Evolutionary conservation across 2,797 vertebrate species (phyloP).

Genomic region (Ctenopoma kingsleyae): DNA sequence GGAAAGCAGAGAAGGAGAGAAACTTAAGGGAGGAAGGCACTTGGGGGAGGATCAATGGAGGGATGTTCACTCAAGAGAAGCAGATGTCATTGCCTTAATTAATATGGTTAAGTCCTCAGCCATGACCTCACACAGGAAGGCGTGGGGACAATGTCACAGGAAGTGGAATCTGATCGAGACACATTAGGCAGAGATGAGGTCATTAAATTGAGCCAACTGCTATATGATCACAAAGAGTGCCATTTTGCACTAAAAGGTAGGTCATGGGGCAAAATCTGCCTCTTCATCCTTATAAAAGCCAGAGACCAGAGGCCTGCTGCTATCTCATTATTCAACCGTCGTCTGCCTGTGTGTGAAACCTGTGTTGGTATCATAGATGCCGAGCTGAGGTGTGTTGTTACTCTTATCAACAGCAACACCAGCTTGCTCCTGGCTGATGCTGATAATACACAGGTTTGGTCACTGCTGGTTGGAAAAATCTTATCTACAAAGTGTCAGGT

Average conservation of each 20-base stretch:
- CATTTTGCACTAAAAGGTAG: not conserved
- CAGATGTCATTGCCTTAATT: conserved; percentile 84
- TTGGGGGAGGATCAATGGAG: conserved; percentile 65
- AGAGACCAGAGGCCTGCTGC: conserved; percentile 21
- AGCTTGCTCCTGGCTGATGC: conserved; percentile 44
- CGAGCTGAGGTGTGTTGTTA: not conserved
- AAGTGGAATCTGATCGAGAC: conserved; percentile 79
- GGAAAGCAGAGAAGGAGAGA: conserved; percentile 54
- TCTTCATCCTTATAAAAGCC: conserved; percentile 26
- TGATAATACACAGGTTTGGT: conserved; percentile 36
- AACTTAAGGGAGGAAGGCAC: conserved; percentile 55
- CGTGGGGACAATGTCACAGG: conserved; percentile 68
- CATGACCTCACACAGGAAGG: conserved; percentile 82
- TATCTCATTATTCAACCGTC: conserved; percentile 28
- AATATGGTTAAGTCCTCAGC: conserved; percentile 79
- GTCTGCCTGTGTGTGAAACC: conserved; percentile 18
- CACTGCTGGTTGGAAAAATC: conserved; percentile 24
- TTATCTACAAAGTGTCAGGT: conserved; percentile 57
- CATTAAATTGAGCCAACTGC: conserved; percentile 61
- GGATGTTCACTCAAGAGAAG: conserved; percentile 80
- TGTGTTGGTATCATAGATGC: not conserved
- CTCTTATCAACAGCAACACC: conserved; percentile 36
- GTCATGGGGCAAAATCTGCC: not conserved
- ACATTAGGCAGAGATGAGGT: conserved; percentile 77
- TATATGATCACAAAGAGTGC: conserved; percentile 36